Percentiles rank a stretch among this genome's conserved stretches.
These are phyloP conservation scores for Triplophysa bombifrons DNA, from an alignment of 2,797 vertebrate species.

Conservation along the genomic window DNA sequence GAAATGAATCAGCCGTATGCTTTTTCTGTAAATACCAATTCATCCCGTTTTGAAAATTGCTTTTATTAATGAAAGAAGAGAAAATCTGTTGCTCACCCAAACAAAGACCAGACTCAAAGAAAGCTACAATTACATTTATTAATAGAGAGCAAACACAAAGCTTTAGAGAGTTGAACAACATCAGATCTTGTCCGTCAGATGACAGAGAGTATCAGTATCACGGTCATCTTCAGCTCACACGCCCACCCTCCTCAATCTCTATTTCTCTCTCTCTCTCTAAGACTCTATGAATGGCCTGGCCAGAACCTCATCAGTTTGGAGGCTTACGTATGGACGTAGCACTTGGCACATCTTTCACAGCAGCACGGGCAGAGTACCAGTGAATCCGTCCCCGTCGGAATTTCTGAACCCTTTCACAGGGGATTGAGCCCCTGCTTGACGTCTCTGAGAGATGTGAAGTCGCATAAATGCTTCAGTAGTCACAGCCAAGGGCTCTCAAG, in stretches of 20 bases:
- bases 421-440: conserved; percentile 29
- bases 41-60: background rate
- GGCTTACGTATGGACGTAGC: conserved; percentile 25
- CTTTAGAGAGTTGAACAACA: background rate
- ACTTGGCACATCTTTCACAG: conserved; percentile 39
- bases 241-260: conserved; percentile 6
- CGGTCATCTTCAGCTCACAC: conserved; percentile 26
- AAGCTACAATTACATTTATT: background rate
- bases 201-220: conserved; percentile 24
- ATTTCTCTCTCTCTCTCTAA: background rate
- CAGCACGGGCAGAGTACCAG: conserved; percentile 1
- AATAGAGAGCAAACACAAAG: background rate
- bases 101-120: background rate
- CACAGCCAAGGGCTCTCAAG: conserved; percentile 51
- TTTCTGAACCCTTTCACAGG: conserved; percentile 36
- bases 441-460: conserved; percentile 55
- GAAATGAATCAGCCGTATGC: background rate
- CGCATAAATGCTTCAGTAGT: conserved; percentile 48
- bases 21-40: background rate
- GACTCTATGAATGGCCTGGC: conserved; percentile 14
- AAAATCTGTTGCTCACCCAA: background rate
- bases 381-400: conserved; percentile 37
- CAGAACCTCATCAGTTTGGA: conserved; percentile 35
- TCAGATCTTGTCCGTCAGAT: conserved; percentile 51
- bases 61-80: background rate